These are phyloP conservation scores for Ectropis grisescens DNA, from an alignment of 1,140 invertebrate genomes.

Conservation along the genomic window DNA sequence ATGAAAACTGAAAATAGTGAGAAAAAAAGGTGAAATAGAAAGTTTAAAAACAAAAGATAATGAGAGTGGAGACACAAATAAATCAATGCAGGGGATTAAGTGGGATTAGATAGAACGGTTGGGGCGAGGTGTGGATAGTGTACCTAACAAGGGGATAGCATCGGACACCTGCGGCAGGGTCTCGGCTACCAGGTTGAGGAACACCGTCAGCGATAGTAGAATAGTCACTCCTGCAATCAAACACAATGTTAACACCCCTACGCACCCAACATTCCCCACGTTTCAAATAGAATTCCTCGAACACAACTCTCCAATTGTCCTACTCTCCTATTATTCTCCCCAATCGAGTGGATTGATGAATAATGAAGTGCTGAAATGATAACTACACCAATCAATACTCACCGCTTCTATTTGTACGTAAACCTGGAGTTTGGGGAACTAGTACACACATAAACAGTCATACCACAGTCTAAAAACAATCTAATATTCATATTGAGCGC, in stretches of 20 bases:
- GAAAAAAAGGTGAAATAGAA: conserved; percentile 16
- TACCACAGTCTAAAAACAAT: conserved; percentile 27
- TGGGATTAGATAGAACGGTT: neutral
- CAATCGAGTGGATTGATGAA: too few species aligned
- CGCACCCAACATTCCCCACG: conserved; percentile 2
- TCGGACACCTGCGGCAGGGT: conserved; percentile 96
- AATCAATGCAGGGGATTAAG: conserved; percentile 9
- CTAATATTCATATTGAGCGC: conserved; percentile 20
- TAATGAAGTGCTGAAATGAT: conserved; percentile 4
- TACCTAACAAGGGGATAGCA: conserved; percentile 95
- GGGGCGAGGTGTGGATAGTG: conserved; percentile 44
- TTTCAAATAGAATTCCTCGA: too few species aligned
- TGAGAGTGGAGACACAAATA: conserved; percentile 16
- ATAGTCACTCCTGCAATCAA: conserved; percentile 98
- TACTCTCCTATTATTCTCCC: conserved; percentile 1
- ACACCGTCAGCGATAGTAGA: conserved; percentile 99
- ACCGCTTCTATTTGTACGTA: conserved; percentile 7
- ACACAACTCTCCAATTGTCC: conserved; percentile 32
- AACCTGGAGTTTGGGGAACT: conserved; percentile 11
- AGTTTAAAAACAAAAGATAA: conserved; percentile 27
- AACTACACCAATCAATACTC: conserved; percentile 22
- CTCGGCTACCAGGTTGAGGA: conserved; percentile 96
- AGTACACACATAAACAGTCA: conserved; percentile 29
- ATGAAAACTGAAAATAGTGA: conserved; percentile 9
- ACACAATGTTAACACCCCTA: conserved; percentile 63